Evolutionary conservation across 2,888 invertebrate genomes (phyloP), one percentile per base, ranked within the genome.

Genomic region (Ophion ellenae): DNA sequence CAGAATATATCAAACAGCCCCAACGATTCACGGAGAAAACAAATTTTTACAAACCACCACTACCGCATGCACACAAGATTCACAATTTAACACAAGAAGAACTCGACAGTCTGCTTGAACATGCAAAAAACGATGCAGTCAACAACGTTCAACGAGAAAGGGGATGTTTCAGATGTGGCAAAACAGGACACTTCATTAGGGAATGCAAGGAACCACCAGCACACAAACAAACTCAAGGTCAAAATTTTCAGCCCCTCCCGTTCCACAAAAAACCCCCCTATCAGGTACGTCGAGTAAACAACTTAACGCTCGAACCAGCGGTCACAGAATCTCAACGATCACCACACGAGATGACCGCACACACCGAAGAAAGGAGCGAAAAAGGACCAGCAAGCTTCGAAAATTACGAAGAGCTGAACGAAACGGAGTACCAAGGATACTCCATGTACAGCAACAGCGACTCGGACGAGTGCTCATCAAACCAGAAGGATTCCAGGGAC

Each of bases 61-160:
- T 67, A 40, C 17, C 10, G 7, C 77, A 36, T 40, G n/a, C 7
- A 14, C 70, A 70, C 70, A 70, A 45, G 4, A 32, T 79, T 4
- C n/a, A 63, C 9, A 79, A 47, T 9, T 28, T 69, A 20, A 69
- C 78, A 14, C 78, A 70, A 14, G 63, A 70, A 1, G 70, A 79
- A 45, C 70, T 79, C 32, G 78, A 70, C 36, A 36, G 7, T 36
- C 47, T 70, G 20, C 28, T 70, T 2, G 24, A 70, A 14, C 47
- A 70, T 14, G 40, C 47, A 24, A 10, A 9, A 47, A 47, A 28
- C 53, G 14, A 70, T 7, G 70, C 47, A 9, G 70, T 24, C 24
- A 70, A 47, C 24, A 20, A 9, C 47, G 47, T 70, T 14, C 70
- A 70, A 14, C 45, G 10, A 14, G 53, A 70, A 70, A 47, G 11